Base-by-base conservation (phyloP, 1,140 invertebrate species). In the Eueides isabella region DNA sequence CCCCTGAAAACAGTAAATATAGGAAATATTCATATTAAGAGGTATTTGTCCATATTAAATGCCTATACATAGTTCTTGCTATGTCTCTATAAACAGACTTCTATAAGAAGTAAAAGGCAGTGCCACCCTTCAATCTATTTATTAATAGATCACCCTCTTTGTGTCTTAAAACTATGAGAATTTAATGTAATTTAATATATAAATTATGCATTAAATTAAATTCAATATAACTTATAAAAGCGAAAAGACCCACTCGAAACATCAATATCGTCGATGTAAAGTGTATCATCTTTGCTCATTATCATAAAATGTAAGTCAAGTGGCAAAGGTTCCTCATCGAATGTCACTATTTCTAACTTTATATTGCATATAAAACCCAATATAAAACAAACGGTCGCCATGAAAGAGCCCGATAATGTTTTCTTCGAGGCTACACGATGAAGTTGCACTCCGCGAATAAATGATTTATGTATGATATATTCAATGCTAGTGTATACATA, bases 221-320 rank as follows among this genome's bases (percentile, higher is more conserved):
- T 7, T 44, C 5, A 19, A 38, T 38, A 38, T 38, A 38, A 16
- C 35, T 14, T 14, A 14, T 7, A 1, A 6, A 7, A 44, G 16
- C 7, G 19, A 19, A 19, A 19, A 26, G 26, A 89, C 86, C 89
- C 48, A 91, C 89, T 85, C 0, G 85, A 84, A 29, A 85, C 80
- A 74, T 92, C 90, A 33, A 92, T 87, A 71, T 92, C 89, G 65
- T 91, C 88, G 14, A 90, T 86, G 44, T 92, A 92, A 0, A 92
- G 76, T 28, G 87, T 87, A 31, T 92, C 86, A 6, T 85, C 80
- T 64, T 86, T 86, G 35, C 89, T 92, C 84, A 91, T 77, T n/a
- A 91, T 33, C 79, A 92, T 83, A 14, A 88, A 82, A 64, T 92
- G 89, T 26, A 92, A 75, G 66, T 92, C 91, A 30, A 89, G 79